These are phyloP conservation scores for Cheilosia soror DNA, from an alignment of 2,888 invertebrate species.

Conservation along the genomic window DNA sequence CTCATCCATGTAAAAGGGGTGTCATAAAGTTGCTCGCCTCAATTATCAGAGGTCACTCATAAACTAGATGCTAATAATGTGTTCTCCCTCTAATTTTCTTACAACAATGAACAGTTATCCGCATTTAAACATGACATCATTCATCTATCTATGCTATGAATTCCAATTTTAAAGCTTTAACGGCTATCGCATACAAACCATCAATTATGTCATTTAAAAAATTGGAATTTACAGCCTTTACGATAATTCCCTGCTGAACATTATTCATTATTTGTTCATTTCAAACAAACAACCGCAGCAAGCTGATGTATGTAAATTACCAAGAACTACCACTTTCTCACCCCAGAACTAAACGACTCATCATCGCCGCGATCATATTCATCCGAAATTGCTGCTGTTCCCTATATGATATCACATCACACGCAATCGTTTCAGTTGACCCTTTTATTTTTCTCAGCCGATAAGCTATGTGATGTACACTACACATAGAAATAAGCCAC, in stretches of 20 bases:
- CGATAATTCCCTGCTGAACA: conserved; percentile 32
- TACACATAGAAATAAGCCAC: conserved; percentile 35
- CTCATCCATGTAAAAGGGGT: too few relatives aligned
- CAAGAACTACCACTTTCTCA: conserved; percentile 53
- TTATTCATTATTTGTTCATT: conserved; percentile 26
- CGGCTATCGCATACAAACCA: conserved; percentile 6
- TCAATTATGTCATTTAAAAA: conserved; percentile 59
- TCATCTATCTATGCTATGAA: neutral
- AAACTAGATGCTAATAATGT: too few relatives aligned
- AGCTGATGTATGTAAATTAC: conserved; percentile 39
- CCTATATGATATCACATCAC: conserved; percentile 41
- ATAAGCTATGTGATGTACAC: conserved; percentile 49
- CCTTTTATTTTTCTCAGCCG: conserved; percentile 64
- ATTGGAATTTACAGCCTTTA: conserved; percentile 34
- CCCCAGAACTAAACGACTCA: conserved; percentile 41
- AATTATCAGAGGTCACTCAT: too few relatives aligned
- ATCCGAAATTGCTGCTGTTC: conserved; percentile 39
- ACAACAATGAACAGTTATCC: too few relatives aligned
- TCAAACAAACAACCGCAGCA: conserved; percentile 40
- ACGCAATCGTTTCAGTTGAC: conserved; percentile 64
- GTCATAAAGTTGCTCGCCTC: too few relatives aligned
- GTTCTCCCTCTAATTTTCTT: too few relatives aligned
- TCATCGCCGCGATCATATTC: conserved; percentile 28
- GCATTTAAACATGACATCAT: conserved; percentile 58
- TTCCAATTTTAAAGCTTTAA: conserved; percentile 5